Base-by-base conservation (phyloP, 2,888 invertebrate genomes). In the Pseudococcus viburni region DNA sequence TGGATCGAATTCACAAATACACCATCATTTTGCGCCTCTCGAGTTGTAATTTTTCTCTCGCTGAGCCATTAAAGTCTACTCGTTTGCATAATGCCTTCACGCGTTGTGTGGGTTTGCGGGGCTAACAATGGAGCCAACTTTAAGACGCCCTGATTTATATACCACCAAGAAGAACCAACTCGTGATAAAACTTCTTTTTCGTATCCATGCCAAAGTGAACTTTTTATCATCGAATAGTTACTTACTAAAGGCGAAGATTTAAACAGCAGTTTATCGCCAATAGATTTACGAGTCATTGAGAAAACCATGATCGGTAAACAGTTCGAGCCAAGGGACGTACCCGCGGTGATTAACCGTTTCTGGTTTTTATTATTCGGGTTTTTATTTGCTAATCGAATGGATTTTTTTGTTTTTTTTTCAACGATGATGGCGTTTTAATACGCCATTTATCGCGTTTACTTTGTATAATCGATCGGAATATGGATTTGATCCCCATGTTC, bases 351-450 rank as follows among this genome's bases (percentile, higher is more conserved):
- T 80, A 80, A 80, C 80, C 42, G 42, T 80, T 80, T 80, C 80
- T 80, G 80, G 80, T 80, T 80, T 80, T 80, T 80, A 80, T 80
- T 80, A 80, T 80, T 73, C 42, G 39, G 39, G 12, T 80, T 80
- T 80, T 80, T 80, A 80, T 42, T 80, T 42, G 80, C 80, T 15
- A 39, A 80, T 80, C 46, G 42, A 80, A 80, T 80, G 80, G 42
- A 42, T 80, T 46, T 80, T 42, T n/a, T 80, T 3, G 26, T 42
- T n/a, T 59, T 19, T n/a, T 59, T 19, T 59, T n/a, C 19, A 19
- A 5, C 0, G 11, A 9, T 39, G 26, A 80, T 42, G 80, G 80
- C 80, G 17, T 80, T 80, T 80, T 80, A 80, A 80, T 80, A 33
- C 26, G 80, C 17, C 17, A 80, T 80, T 80, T 80, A 80, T 80